A percentile compares a stretch with the other conserved stretches of the same genome.
These are phyloP conservation scores for Morone saxatilis DNA, from an alignment of 2,113 vertebrate genomes.

Conservation along the genomic window DNA sequence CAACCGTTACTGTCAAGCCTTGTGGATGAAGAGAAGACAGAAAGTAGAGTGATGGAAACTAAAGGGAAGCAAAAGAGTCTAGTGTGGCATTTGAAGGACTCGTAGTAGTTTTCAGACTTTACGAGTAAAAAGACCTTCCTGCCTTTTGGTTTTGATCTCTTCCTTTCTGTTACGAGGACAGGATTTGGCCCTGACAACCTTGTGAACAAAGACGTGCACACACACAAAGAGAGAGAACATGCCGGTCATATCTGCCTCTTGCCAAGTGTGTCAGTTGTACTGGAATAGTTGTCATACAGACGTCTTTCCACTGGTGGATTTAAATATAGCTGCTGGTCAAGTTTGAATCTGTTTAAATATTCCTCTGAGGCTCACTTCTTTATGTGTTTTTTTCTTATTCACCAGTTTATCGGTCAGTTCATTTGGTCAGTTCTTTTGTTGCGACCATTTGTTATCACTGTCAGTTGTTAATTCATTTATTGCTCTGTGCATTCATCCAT, in stretches of 20 bases:
- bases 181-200: conserved; percentile 33
- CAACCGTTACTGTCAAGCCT: conserved; percentile 11
- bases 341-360: neutral
- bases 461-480: neutral
- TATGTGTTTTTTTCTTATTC: neutral
- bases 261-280: conserved; percentile 37
- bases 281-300: conserved; percentile 36
- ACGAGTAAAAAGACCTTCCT: conserved; percentile 37
- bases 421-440: neutral
- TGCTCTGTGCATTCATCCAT: neutral
- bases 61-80: conserved; percentile 9
- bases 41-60: conserved; percentile 19
- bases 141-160: conserved; percentile 43
- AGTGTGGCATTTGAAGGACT: conserved; percentile 42
- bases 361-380: neutral
- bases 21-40: conserved; percentile 31
- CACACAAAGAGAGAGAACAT: conserved; percentile 12
- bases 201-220: conserved; percentile 21
- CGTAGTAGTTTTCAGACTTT: conserved; percentile 12
- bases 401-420: neutral
- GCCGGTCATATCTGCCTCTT: conserved; percentile 8
- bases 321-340: conserved; percentile 7
- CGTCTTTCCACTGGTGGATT: neutral
- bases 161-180: conserved; percentile 36
- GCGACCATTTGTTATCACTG: neutral